phyloP scores from a whole-genome alignment of 2,888 invertebrate genomes.

The Lasioglossum vierecki region DNA sequence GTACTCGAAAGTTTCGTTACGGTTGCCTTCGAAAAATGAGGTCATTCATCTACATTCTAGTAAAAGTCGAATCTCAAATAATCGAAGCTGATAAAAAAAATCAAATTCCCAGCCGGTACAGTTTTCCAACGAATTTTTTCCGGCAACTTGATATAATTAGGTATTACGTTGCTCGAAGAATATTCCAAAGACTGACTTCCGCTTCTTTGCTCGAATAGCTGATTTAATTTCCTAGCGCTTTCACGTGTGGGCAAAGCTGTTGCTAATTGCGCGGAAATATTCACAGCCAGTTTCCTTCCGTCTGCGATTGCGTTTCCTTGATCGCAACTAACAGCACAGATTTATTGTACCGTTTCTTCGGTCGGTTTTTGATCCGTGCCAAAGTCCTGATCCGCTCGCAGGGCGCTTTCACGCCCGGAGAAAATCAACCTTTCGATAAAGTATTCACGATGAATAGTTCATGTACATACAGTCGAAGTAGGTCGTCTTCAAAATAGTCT shows the following conservation, averaged over 20 bases:
- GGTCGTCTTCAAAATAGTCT: slow-evolving; percentile 59
- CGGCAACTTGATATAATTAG: background rate
- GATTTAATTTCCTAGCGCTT: slow-evolving; percentile 74
- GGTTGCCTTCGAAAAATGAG: background rate
- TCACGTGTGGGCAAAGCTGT: slow-evolving; percentile 73
- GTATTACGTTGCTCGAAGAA: slow-evolving; percentile 25
- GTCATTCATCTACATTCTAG: background rate
- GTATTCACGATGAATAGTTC: slow-evolving; percentile 78
- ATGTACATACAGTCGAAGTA: slow-evolving; percentile 66
- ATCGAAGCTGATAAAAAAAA: background rate
- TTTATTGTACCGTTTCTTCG: slow-evolving; percentile 26
- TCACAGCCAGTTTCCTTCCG: slow-evolving; percentile 67
- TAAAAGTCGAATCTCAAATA: background rate
- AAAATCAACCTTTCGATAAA: slow-evolving; percentile 76
- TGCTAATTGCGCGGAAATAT: slow-evolving; percentile 72
- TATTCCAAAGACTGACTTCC: slow-evolving; percentile 45
- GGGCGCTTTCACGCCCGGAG: slow-evolving; percentile 75
- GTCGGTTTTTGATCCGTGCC: slow-evolving; percentile 46
- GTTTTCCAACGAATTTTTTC: background rate
- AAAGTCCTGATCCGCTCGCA: slow-evolving; percentile 40
- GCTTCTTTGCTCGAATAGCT: slow-evolving; percentile 67
- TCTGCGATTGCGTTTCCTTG: slow-evolving; percentile 52
- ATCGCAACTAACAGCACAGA: slow-evolving; percentile 23
- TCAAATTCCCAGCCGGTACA: background rate
- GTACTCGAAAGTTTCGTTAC: background rate